Base-by-base conservation (phyloP, 2,888 invertebrate genomes). In the Cactoblastis cactorum region DNA sequence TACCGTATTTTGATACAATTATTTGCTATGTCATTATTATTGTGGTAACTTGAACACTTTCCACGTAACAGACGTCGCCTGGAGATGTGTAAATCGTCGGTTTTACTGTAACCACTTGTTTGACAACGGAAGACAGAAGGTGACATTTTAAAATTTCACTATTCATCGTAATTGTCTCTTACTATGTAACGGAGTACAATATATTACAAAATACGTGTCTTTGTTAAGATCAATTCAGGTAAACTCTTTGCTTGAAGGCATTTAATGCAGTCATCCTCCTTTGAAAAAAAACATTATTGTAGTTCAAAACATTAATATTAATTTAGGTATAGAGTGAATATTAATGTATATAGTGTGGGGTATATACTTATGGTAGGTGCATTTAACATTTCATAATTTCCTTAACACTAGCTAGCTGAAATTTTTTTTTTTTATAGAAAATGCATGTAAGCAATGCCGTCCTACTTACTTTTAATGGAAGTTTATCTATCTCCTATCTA, bases 1-100 rank as follows among this genome's bases (percentile, higher is more conserved):
- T 80, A 81, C 80, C 65, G 74, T 80, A 76, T 80, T 75, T 77
- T 74, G 74, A 74, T 78, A 77, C 76, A 84, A 83, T 88, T 83
- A 83, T 79, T 74, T 74, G 68, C 66, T 72, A 65, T 75, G 71
- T 74, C 73, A 74, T 76, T 81, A 80, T 77, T 76, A 69, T 70
- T 87, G 87, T 68, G 88, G 88, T 87, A 68, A 69, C 67, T 71
- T 69, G 69, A 77, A 79, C 78, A 80, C 78, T 81, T 80, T 74
- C 71, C 49, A 47, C 34, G 59, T 56, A 65, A 67, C 64, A 63
- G 61, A 65, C 59, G 53, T 51, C 61, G 69, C 74, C 69, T 67
- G 56, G 60, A 66, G 74, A 62, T 68, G 74, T 73, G 74, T 72
- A 71, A 79, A 77, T 74, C 58, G 38, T 22, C 18, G 45, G 28